phyloP scores from a whole-genome alignment of 2,888 invertebrate species.

The Himalopsyche anomala region DNA sequence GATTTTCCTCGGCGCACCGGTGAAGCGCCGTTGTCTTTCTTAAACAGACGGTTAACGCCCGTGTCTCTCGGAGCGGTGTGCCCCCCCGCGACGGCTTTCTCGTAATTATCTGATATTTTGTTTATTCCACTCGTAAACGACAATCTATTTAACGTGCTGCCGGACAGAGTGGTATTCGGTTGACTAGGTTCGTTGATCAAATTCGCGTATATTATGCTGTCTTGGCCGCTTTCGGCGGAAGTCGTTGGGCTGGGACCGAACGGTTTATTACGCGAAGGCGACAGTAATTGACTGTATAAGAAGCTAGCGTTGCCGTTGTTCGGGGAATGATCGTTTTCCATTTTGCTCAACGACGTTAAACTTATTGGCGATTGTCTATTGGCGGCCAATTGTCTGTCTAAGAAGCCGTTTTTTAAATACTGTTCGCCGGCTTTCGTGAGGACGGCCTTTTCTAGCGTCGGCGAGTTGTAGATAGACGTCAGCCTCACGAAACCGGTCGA shows the following conservation, averaged over 20 bases:
- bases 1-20: slow-evolving; percentile 72
- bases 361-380: slow-evolving; percentile 73
- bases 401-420: slow-evolving; percentile 68
- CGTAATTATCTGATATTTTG: slow-evolving; percentile 76
- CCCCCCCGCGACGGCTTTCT: slow-evolving; percentile 73
- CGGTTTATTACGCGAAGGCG: slow-evolving; percentile 67
- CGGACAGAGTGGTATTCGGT: slow-evolving; percentile 67
- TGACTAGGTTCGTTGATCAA: slow-evolving; percentile 57
- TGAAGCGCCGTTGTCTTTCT: slow-evolving; percentile 70
- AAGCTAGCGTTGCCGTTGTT: slow-evolving; percentile 73
- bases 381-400: slow-evolving; percentile 69
- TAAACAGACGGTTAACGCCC: slow-evolving; percentile 72
- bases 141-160: slow-evolving; percentile 68
- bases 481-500: slow-evolving; percentile 71
- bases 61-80: slow-evolving; percentile 72
- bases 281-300: slow-evolving; percentile 73
- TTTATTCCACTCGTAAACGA: slow-evolving; percentile 71
- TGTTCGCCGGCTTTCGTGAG: slow-evolving; percentile 65
- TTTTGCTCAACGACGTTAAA: slow-evolving; percentile 75
- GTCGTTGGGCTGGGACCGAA: slow-evolving; percentile 67
- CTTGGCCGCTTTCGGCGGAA: slow-evolving; percentile 66
- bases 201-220: slow-evolving; percentile 66
- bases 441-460: slow-evolving; percentile 67
- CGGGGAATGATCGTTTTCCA: slow-evolving; percentile 69
- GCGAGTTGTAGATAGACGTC: slow-evolving; percentile 74